Evolutionary conservation across 1,140 invertebrate genomes (phyloP), one percentile per base, ranked within the genome.

Genomic region (Heliothis virescens): DNA sequence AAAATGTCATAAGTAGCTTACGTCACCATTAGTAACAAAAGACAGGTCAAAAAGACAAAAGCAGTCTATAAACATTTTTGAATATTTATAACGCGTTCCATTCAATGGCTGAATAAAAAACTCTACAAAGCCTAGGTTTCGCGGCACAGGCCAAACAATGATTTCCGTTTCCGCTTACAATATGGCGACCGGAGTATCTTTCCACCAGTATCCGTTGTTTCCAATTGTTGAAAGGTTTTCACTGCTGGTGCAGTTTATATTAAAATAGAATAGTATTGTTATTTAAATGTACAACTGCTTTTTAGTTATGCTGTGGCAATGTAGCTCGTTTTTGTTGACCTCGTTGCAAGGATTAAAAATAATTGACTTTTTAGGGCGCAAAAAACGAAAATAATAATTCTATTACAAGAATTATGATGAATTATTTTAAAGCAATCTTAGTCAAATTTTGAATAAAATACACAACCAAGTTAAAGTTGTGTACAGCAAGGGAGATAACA

Each of bases 161-260:
- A 87, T 87, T 85, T 90, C 87, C 86, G 88, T 80, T 86, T 87
- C 88, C 88, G 89, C 83, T 83, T 67, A 78, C 88, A 90, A 90
- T 87, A 90, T 90, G 89, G 89, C 87, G 86, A 85, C 89, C 89
- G 88, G 88, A 86, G 85, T 84, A 69, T 67, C 65, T 69, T 62
- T 82, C 75, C 55, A 69, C 80, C 53, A 71, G 80, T 79, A 82
- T 72, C 71, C 82, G 69, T 81, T 79, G 79, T 79, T 83, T 77
- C 65, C 73, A 13, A 82, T 79, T 72, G 79, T 82, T 76, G n/a
- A 76, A 76, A 76, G 48, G 47, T 76, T 76, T 75, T 71, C 67
- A 52, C 21, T 73, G 73, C 57, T 63, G 47, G 47, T 75, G 73
- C 57, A 59, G 34, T 60, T 74, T 60, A n/a, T 60, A 74, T 74